These are phyloP conservation scores for Tachysurus fulvidraco DNA, from an alignment of 2,113 vertebrate genomes.

Conservation along the genomic window DNA sequence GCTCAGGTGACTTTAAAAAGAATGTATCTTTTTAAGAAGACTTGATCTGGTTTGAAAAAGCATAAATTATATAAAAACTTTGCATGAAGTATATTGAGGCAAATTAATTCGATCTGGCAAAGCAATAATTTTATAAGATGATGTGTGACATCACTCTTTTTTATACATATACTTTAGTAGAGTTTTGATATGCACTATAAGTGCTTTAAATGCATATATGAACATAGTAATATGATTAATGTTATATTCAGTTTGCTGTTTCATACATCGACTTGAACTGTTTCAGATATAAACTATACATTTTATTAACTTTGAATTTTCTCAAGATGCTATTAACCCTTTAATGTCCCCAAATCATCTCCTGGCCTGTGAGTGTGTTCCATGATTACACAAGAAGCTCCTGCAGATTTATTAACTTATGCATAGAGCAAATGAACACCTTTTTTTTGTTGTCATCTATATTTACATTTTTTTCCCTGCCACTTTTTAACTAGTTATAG, in stretches of 20 bases:
- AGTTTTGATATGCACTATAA: background rate
- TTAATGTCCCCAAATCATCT: background rate
- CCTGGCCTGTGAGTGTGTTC: background rate
- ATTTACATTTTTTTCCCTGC: background rate
- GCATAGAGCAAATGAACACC: background rate
- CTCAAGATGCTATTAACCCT: background rate
- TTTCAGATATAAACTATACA: background rate
- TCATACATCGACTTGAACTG: background rate
- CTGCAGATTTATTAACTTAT: background rate
- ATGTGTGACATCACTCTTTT: background rate
- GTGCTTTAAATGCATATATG: background rate
- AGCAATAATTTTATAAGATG: background rate
- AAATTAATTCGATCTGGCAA: background rate
- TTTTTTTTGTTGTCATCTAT: background rate
- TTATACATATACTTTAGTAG: background rate
- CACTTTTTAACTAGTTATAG: background rate
- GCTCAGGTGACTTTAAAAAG: background rate
- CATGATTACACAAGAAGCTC: background rate
- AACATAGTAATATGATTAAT: background rate
- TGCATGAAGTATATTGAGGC: background rate
- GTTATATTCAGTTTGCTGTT: background rate
- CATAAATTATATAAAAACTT: background rate
- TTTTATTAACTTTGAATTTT: background rate
- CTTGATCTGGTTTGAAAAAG: background rate
- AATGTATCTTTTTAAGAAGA: background rate